Conservation (phyloP, 2,113 vertebrate genomes). For the Tylochromis polylepis region DNA sequence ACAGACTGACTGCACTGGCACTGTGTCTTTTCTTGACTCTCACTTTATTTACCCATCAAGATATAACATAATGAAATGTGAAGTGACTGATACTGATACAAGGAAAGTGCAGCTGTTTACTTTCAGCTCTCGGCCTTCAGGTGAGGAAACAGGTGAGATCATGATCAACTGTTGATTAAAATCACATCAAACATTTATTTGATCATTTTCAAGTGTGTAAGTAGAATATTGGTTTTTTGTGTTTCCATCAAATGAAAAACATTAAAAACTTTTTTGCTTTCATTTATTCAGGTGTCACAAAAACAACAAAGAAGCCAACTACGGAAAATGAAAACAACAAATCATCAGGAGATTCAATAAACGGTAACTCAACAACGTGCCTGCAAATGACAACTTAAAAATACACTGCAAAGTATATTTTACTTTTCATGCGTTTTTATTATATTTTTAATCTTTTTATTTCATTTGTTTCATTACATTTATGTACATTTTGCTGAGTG, state of each 20-base stretch:
- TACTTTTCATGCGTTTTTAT: no score
- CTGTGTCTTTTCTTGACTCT: fast-evolving
- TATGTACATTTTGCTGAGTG: no score
- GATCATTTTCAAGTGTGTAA: fast-evolving
- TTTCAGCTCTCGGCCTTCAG: fast-evolving
- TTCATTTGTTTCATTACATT: no score
- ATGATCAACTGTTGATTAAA: background rate
- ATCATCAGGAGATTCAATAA: no score
- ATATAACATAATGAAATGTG: fast-evolving
- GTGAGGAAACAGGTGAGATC: background rate
- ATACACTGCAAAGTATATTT: no score
- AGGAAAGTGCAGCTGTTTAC: background rate
- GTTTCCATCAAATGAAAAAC: background rate
- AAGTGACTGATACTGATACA: background rate
- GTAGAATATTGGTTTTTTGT: background rate
- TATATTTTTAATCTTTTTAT: no score
- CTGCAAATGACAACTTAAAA: no score
- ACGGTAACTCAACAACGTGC: no score
- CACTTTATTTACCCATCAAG: fast-evolving
- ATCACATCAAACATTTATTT: background rate
- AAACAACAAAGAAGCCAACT: no score
- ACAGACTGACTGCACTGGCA: background rate
- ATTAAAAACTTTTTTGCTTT: background rate
- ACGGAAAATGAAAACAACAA: no score
- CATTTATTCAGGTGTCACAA: background rate